Evolutionary conservation across 1,140 invertebrate species (phyloP), one percentile per base, ranked within the genome.

Genomic region (Brachionus koreanus): DNA sequence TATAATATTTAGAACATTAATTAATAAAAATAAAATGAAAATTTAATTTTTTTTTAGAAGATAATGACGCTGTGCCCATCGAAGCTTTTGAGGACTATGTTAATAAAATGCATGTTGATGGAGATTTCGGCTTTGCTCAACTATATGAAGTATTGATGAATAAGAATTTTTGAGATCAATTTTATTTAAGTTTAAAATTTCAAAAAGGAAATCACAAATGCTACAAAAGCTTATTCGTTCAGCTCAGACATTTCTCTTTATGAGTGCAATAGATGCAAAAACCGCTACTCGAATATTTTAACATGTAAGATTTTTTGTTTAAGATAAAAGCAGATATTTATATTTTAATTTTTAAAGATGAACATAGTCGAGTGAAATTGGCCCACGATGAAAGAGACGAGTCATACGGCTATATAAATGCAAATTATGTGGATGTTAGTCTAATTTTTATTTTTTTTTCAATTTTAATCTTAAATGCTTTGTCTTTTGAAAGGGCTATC

Each of bases 251-350:
- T 82, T 13, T 82, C 77, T n/a, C 57, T 65, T 19, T 35, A 52
- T 9, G 77, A 82, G 7, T 82, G 52, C 9, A 99, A 99, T 87
- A 98, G 98, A 85, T 94, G 95, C 0, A 99, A 99, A 89, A 99
- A 99, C 90, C 92, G 98, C 39, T 99, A 99, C 87, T 97, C 97
- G 9, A 99, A 99, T 87, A 97, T 99, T 0, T 97, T 98, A n/a
- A 97, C 98, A 0, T 99, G 99, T 86, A 82, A 69, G 19, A 7
- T 67, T 16, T 81, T 7, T 23, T n/a, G 5, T 0, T 79, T 76
- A 16, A 23, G 13, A 23, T 42, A 23, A n/a, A 5, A 35, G 25
- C 42, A 2, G 0, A 16, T 42, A 49, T 13, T 46, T 2, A n/a
- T 9, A 19, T 74, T 74, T 65, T 82, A 12, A 5, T 19, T 16